Evolutionary conservation across 2,888 invertebrate genomes (phyloP), one percentile per base, ranked within the genome.

Genomic region (Operophtera brumata): DNA sequence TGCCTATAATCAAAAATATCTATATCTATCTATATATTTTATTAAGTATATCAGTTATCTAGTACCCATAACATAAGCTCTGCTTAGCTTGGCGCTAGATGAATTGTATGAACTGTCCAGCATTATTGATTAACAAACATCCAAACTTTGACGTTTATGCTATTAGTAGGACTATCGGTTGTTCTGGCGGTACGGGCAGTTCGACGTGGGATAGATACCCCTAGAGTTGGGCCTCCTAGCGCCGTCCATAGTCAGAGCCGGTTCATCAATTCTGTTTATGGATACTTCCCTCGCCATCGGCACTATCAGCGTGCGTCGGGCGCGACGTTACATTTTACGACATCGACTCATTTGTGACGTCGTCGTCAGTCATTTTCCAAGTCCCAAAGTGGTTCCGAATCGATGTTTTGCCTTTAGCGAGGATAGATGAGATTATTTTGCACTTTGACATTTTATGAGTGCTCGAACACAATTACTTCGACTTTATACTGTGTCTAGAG

Each of bases 201-300:
- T 20, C 20, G 20, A 4, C 4, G 4, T 2, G 20, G 20, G 4
- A 4, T 4, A 20, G 20, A 20, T 20, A 35, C 25, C 34, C 35
- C 25, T 6, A 20, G 20, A 41, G 2, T 20, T 35, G 9, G 10
- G 3, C 14, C 1, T 41, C 47, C 59, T 61, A 7, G 54, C 14
- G 61, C 39, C 57, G 46, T 39, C 52, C 57, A 34, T 36, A 35
- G 30, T 40, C 61, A 59, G 68, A 72, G n/a, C 66, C 71, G 73
- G 70, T 75, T 80, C 85, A 86, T 89, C 86, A 87, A 86, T 86
- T 82, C 80, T 71, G 76, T 86, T 88, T 88, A 88, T 84, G 75
- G 85, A 73, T 78, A 80, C 78, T 85, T 83, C 82, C 79, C 80
- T 80, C 73, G 73, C 80, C 82, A 80, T 85, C 80, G 75, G 71